Percentiles rank a stretch among this genome's conserved stretches.
Conservation (phyloP, 2,113 vertebrate species). For the Oxygymnocypris stewartii region DNA sequence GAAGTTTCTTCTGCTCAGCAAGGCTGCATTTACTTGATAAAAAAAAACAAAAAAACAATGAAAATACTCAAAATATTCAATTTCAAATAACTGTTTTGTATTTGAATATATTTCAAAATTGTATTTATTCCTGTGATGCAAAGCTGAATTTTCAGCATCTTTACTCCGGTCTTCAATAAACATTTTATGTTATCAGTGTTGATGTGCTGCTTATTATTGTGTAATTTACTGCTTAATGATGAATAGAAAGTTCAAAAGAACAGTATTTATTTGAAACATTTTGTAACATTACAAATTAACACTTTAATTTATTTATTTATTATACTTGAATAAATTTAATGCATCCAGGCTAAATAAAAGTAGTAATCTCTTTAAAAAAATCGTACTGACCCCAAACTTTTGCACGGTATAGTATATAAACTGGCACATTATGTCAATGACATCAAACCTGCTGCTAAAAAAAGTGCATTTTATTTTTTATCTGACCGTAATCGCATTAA, state of each 20-base stretch:
- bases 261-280: not conserved
- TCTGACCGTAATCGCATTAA: too few species aligned
- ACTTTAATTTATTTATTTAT: not conserved
- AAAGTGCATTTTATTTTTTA: too few species aligned
- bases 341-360: not conserved
- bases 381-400: too few species aligned
- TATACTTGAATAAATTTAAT: not conserved
- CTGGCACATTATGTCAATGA: too few species aligned
- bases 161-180: not conserved
- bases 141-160: not conserved
- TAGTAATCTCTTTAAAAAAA: too few species aligned
- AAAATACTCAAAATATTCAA: not conserved
- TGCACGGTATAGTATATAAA: too few species aligned
- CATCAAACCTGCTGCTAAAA: too few species aligned
- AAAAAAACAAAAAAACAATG: too few species aligned
- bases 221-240: too few species aligned
- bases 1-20: not conserved
- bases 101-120: not conserved
- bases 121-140: not conserved
- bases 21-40: not conserved
- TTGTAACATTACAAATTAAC: not conserved
- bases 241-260: too few species aligned
- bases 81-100: not conserved
- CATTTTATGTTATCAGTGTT: not conserved
- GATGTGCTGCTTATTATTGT: not conserved